Evolutionary conservation across 2,113 vertebrate genomes (phyloP).

Genomic region (Psephotus haematonotus): DNA sequence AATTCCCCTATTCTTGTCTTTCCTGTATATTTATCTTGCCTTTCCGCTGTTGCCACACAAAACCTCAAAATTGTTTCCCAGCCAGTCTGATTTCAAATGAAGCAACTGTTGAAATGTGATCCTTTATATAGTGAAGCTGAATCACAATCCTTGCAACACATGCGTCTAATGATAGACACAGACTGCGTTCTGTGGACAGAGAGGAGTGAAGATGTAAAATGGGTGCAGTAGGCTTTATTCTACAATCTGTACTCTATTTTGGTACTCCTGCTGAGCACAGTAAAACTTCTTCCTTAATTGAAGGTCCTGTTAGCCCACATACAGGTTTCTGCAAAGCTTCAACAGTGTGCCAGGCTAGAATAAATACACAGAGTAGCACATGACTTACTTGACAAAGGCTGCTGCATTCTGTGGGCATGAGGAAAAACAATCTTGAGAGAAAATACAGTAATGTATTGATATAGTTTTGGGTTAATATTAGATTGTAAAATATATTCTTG

Average conservation of each 20-base stretch:
- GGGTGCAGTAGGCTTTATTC: not conserved
- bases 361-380: not conserved
- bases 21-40: slow-evolving; percentile 16
- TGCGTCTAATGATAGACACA: slow-evolving; percentile 5
- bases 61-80: slow-evolving; percentile 6
- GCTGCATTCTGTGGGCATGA: not conserved
- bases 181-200: not conserved
- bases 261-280: not conserved
- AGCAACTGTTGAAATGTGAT: slow-evolving; percentile 52
- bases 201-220: not conserved
- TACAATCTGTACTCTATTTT: not conserved
- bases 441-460: not conserved
- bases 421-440: not conserved
- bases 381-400: not conserved
- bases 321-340: not conserved
- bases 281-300: not conserved
- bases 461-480: not conserved
- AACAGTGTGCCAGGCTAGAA: not conserved
- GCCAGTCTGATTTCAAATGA: slow-evolving; percentile 39
- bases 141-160: slow-evolving; percentile 42
- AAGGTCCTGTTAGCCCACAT: not conserved
- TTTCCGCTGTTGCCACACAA: slow-evolving; percentile 24
- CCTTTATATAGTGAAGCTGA: slow-evolving; percentile 34
- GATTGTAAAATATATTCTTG: not conserved
- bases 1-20: not conserved